These are phyloP conservation scores for Nerophis lumbriciformis DNA, from an alignment of 2,113 vertebrate species.

Conservation along the genomic window DNA sequence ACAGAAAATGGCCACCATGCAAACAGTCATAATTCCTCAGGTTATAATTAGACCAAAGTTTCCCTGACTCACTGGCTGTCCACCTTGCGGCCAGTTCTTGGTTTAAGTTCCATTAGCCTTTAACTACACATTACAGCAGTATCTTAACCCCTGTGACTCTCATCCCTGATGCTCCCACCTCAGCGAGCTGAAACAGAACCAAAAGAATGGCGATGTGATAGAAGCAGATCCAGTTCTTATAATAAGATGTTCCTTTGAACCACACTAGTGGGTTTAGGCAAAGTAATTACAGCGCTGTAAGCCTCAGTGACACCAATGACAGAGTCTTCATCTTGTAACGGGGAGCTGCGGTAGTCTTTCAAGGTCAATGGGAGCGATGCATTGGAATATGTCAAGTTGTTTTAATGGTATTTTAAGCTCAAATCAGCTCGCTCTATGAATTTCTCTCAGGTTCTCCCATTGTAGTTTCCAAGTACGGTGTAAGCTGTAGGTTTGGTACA, in stretches of 20 bases:
- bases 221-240: background rate
- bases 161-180: slow-evolving; percentile 10
- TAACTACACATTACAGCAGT: slow-evolving; percentile 25
- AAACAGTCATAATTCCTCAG: slow-evolving; percentile 30
- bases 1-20: slow-evolving; percentile 36
- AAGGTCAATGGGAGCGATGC: background rate
- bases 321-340: background rate
- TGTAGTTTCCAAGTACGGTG: no score
- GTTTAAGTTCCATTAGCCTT: slow-evolving; percentile 32
- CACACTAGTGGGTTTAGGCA: background rate
- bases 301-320: background rate
- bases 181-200: background rate
- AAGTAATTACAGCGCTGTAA: background rate
- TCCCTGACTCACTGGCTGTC: slow-evolving; percentile 40
- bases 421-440: slow-evolving; percentile 2
- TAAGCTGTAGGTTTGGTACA: no score
- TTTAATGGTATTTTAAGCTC: background rate
- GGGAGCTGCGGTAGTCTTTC: background rate
- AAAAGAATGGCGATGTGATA: background rate
- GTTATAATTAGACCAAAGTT: slow-evolving; percentile 60
- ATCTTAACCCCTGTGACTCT: background rate
- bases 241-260: background rate
- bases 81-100: slow-evolving; percentile 25
- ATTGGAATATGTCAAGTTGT: background rate
- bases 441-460: background rate